Evolutionary conservation across 2,888 invertebrate genomes (phyloP).

Genomic region (Tipula unca): DNA sequence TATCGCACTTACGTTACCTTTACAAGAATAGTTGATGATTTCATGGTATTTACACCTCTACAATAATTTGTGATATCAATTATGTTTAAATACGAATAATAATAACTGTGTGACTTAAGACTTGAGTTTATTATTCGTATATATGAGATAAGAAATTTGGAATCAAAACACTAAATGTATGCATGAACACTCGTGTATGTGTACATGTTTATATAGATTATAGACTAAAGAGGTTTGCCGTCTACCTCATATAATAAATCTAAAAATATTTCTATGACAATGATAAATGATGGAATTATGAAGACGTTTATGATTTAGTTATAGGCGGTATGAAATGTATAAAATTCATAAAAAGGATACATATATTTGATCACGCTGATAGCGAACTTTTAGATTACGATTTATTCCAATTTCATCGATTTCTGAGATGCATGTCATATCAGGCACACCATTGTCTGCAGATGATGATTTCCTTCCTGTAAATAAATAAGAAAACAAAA

Average conservation of each 20-base stretch:
- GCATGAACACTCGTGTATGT: too few relatives aligned
- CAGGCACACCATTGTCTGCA: conserved; percentile 68
- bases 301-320: not conserved
- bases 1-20: not conserved
- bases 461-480: conserved; percentile 32
- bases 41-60: not conserved
- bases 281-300: not conserved
- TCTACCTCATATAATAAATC: not conserved
- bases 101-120: not conserved
- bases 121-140: not conserved
- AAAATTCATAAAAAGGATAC: conserved; percentile 69
- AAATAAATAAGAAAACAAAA: conserved; percentile 25
- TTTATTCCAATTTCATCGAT: conserved; percentile 86
- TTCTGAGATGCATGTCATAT: conserved; percentile 86
- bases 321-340: too few relatives aligned
- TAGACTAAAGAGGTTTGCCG: not conserved
- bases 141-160: not conserved
- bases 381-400: conserved; percentile 73
- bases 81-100: not conserved
- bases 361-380: conserved; percentile 75
- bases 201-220: not conserved
- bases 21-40: not conserved
- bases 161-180: not conserved
- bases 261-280: not conserved
- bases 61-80: not conserved